Percentiles rank a stretch among this genome's conserved stretches.
Conservation (phyloP, 1,140 invertebrate genomes). For the Lordiphosa collinella region DNA sequence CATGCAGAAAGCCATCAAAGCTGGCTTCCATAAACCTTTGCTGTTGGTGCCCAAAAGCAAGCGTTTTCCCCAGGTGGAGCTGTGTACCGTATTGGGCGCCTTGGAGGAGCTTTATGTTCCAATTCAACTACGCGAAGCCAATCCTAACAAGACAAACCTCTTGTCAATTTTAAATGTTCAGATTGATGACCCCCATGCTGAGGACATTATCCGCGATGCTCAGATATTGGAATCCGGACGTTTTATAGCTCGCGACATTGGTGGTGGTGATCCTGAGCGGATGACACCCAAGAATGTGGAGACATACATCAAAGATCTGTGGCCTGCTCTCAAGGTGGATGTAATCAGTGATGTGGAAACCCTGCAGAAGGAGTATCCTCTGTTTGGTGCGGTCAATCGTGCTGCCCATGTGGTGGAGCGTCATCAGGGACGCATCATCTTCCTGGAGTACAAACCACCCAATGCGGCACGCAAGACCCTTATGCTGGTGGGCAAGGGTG, state of each 20-base stretch:
- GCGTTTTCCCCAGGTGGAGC: slow-evolving; percentile 83
- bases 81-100: slow-evolving; percentile 90
- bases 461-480: slow-evolving; percentile 87
- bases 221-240: slow-evolving; percentile 86
- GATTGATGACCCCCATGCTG: slow-evolving; percentile 80
- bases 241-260: slow-evolving; percentile 90
- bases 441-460: slow-evolving; percentile 89
- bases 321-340: slow-evolving; percentile 85
- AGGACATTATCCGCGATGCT: slow-evolving; percentile 83
- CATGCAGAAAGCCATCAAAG: slow-evolving; percentile 81
- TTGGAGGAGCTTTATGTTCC: slow-evolving; percentile 94
- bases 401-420: slow-evolving; percentile 88
- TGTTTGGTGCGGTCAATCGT: slow-evolving; percentile 94
- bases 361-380: slow-evolving; percentile 90
- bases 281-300: slow-evolving; percentile 93
- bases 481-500: slow-evolving; percentile 96
- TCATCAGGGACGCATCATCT: slow-evolving; percentile 91
- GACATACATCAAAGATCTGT: slow-evolving; percentile 88
- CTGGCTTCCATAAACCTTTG: slow-evolving; percentile 87
- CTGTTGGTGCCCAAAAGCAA: slow-evolving; percentile 82
- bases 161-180: slow-evolving; percentile 82
- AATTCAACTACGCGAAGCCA: slow-evolving; percentile 88
- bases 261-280: slow-evolving; percentile 93
- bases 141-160: slow-evolving; percentile 84
- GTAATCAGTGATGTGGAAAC: slow-evolving; percentile 86